Percentiles rank a stretch among this genome's conserved stretches.
phyloP scores from a whole-genome alignment of 2,797 vertebrate genomes.

The Salarias fasciatus region DNA sequence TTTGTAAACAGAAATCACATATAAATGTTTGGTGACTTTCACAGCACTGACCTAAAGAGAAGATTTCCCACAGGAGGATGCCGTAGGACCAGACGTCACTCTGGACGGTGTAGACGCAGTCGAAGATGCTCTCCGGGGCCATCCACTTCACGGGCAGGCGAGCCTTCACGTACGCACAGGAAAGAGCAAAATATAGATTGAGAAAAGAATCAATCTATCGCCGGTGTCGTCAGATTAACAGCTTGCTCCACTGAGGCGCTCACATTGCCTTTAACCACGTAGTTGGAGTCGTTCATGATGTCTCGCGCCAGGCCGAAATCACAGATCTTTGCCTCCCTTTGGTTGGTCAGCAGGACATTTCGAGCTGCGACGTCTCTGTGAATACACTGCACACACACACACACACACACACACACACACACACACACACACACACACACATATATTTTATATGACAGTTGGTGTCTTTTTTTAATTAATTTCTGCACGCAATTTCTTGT shows the following conservation, averaged over 20 bases:
- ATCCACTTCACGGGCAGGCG: conserved; percentile 99
- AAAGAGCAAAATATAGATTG: background rate
- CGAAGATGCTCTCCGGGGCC: conserved; percentile 98
- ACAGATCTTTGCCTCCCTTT: conserved; percentile 93
- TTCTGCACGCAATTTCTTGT: background rate
- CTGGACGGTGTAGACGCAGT: conserved; percentile 97
- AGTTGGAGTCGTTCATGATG: conserved; percentile 98
- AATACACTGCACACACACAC: conserved; percentile 87
- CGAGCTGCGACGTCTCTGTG: conserved; percentile 96
- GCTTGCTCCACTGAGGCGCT: conserved; percentile 32
- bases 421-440: conserved; percentile 29
- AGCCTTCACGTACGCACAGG: conserved; percentile 81
- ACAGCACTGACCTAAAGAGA: conserved; percentile 91
- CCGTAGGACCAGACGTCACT: conserved; percentile 99
- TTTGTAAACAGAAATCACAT: too few species aligned
- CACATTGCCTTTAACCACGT: conserved; percentile 98
- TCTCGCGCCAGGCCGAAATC: conserved; percentile 97
- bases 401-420: conserved; percentile 33
- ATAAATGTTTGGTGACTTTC: too few species aligned
- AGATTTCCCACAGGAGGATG: conserved; percentile 99
- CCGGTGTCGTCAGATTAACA: background rate
- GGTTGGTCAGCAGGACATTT: conserved; percentile 91
- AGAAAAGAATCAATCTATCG: background rate
- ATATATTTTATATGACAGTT: conserved; percentile 26
- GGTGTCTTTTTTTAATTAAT: background rate